Base-by-base conservation (phyloP, 2,797 vertebrate genomes). In the Acanthornis magna region DNA sequence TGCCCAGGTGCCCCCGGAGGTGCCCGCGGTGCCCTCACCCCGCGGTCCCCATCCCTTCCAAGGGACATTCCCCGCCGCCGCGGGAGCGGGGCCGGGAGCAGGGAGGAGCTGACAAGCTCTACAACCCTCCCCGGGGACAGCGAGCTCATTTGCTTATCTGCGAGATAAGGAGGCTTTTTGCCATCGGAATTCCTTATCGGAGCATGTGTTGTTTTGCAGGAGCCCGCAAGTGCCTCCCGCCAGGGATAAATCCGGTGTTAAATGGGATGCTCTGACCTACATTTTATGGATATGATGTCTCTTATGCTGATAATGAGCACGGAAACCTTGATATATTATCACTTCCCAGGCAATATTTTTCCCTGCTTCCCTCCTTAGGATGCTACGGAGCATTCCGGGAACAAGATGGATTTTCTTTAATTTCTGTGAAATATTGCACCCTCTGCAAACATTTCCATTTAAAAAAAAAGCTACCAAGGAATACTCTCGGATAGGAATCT, bases 261-360 rank as follows among this genome's bases (percentile, higher is more conserved):
- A 96, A 96, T 55, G 72, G 80, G 96, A 96, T 94, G 92, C 89
- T 96, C 19, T 96, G 96, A 97, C 97, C 96, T 96, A 96, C 84
- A 97, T 97, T 97, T 97, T 97, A 97, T 96, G 97, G 40, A 96
- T 90, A 96, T 97, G 65, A 86, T 74, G 63, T 60, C 93, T 85
- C 85, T 85, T 26, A 34, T 36, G 92, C 86, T 43, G 84, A 90
- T 95, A 97, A 97, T 81, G 88, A 95, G 68, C 68, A 78, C 47
- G 91, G 76, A 74, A 96, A 86, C 78, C 58, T 67, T 63, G 93
- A 95, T 67, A 22, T 79, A 74, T 94, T 73, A 88, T 89, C 89
- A 63, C 75, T 95, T 95, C 42, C 85, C 66, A 51, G 84, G 73
- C 77, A 48, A 75, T 93, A 70, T 82, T 91, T 95, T 48, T 26